Evolutionary conservation across 2,888 invertebrate species (phyloP).

Genomic region (Spatulosminthurus flaviceps): DNA sequence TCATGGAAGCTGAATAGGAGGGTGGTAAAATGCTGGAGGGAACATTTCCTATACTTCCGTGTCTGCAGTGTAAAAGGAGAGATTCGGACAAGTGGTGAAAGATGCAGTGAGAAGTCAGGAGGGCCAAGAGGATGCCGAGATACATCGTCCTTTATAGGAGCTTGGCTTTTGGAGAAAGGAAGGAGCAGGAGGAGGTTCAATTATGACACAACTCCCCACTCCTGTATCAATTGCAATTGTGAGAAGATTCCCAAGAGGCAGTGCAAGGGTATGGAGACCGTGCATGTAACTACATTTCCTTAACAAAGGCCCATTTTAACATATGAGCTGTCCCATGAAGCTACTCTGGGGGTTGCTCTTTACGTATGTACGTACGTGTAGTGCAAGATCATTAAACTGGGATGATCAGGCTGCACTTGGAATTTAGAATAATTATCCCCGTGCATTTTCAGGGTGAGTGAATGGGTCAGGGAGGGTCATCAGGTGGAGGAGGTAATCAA

Average conservation of each 20-base stretch:
- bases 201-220: conserved; percentile 26
- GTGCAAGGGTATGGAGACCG: neutral
- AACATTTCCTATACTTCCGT: too few species aligned
- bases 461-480: conserved; percentile 37
- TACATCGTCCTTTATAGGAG: too few species aligned
- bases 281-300: neutral
- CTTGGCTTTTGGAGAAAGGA: neutral
- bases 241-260: conserved; percentile 13
- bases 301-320: too few species aligned
- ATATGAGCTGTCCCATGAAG: too few species aligned
- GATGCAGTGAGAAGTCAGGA: neutral
- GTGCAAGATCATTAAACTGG: too few species aligned
- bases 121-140: neutral
- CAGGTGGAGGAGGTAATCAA: conserved; percentile 37
- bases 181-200: neutral
- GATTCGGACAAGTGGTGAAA: neutral
- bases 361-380: too few species aligned
- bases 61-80: too few species aligned
- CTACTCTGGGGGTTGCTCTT: too few species aligned
- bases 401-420: neutral
- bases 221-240: conserved; percentile 19
- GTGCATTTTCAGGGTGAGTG: conserved; percentile 4
- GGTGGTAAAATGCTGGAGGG: too few species aligned
- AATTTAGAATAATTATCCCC: conserved; percentile 10
- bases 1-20: too few species aligned